Evolutionary conservation across 2,888 invertebrate species (phyloP).

Genomic region (Lobophora halterata): DNA sequence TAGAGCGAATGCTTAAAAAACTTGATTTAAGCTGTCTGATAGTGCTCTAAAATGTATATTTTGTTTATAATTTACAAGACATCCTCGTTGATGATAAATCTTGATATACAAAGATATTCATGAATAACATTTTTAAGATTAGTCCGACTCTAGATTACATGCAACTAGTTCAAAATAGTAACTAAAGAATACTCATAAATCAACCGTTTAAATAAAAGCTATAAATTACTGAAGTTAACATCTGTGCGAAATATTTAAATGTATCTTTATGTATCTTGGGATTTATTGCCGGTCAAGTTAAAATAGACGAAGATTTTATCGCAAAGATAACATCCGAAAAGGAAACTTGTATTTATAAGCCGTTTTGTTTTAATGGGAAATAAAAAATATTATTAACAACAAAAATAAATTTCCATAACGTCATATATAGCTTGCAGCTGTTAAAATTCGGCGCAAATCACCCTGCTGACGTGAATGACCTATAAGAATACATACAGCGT

Average conservation of each 20-base stretch:
- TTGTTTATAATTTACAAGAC: conserved; percentile 21
- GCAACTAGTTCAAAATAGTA: conserved; percentile 26
- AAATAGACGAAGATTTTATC: conserved; percentile 22
- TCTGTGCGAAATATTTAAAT: conserved; percentile 27
- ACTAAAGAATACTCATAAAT: conserved; percentile 30
- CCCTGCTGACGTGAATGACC: conserved; percentile 17
- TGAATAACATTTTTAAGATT: conserved; percentile 26
- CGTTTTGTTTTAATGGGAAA: neutral
- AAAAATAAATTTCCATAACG: neutral
- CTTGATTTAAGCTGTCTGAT: conserved; percentile 10
- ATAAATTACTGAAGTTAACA: conserved; percentile 30
- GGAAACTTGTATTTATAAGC: conserved; percentile 13
- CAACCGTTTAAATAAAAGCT: conserved; percentile 27
- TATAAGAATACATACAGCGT: conserved; percentile 7
- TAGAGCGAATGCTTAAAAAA: conserved; percentile 7
- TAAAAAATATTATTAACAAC: neutral
- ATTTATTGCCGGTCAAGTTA: conserved; percentile 21
- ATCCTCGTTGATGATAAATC: conserved; percentile 25
- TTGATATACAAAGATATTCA: conserved; percentile 27
- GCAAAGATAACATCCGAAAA: conserved; percentile 22
- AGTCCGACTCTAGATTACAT: conserved; percentile 19
- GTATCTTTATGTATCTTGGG: conserved; percentile 24
- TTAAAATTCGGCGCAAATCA: conserved; percentile 3
- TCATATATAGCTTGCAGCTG: too few relatives aligned
- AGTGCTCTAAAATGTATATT: conserved; percentile 12